Percentiles rank a stretch among this genome's conserved stretches.
phyloP scores from a whole-genome alignment of 2,797 vertebrate species.

The Lerista edwardsae region DNA sequence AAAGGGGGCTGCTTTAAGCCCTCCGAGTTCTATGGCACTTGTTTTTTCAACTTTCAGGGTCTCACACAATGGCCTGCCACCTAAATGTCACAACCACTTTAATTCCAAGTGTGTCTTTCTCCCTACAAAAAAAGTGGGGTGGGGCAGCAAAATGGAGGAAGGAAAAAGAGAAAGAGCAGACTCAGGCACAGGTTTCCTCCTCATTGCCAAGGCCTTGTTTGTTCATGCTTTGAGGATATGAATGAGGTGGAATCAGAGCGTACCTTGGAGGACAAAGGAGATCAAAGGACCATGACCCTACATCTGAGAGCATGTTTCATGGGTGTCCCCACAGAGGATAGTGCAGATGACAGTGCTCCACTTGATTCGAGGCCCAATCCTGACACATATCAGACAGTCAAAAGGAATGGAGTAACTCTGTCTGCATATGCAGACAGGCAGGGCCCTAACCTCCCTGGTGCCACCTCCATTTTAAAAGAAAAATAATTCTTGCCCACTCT shows the following conservation, averaged over 20 bases:
- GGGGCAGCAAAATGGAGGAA: constrained; percentile 67
- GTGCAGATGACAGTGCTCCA: not conserved
- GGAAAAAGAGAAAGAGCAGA: constrained; percentile 57
- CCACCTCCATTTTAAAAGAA: too few species aligned
- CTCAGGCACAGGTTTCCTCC: constrained; percentile 49
- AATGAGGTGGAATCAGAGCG: not conserved
- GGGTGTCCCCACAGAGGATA: not conserved
- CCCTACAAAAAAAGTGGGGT: constrained; percentile 53
- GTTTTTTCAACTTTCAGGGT: constrained; percentile 98
- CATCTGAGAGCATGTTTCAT: not conserved
- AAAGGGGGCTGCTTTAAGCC: constrained; percentile 91
- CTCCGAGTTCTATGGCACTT: constrained; percentile 91
- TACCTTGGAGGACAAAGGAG: not conserved
- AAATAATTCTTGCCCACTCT: too few species aligned
- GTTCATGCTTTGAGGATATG: not conserved
- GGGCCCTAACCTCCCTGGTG: too few species aligned
- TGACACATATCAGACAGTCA: not conserved
- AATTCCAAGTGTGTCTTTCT: constrained; percentile 79
- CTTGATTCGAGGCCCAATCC: not conserved
- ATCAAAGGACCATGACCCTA: not conserved
- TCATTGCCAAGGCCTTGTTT: constrained; percentile 23
- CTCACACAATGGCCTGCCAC: constrained; percentile 89
- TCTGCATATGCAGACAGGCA: not conserved
- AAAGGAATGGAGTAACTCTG: not conserved
- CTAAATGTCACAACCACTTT: constrained; percentile 88